A percentile compares a stretch with the other conserved stretches of the same genome.
These are phyloP conservation scores for Martes flavigula DNA, from an alignment of 2,797 vertebrate species.

Conservation along the genomic window DNA sequence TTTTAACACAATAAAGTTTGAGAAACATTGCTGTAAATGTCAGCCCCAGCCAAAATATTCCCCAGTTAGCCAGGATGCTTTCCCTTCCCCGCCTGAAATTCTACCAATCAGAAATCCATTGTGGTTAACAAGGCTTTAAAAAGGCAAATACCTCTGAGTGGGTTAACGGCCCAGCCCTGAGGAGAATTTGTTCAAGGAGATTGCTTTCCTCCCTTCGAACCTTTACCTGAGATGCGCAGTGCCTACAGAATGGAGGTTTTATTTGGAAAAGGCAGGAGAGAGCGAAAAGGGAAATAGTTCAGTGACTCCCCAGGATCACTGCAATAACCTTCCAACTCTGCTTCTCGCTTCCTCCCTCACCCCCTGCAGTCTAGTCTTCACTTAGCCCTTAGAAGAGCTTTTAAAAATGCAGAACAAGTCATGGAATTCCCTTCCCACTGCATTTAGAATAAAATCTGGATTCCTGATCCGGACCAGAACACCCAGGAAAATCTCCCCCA, in stretches of 20 bases:
- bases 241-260: neutral
- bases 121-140: slow-evolving; percentile 28
- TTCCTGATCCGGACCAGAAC: neutral
- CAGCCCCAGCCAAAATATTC: neutral
- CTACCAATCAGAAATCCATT: neutral
- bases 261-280: neutral
- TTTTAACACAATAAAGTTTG: neutral
- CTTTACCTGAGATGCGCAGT: neutral
- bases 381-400: neutral
- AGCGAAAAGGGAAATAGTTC: neutral
- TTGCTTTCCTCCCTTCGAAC: neutral
- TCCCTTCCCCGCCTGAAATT: neutral
- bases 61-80: neutral
- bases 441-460: neutral
- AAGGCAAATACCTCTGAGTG: neutral
- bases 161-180: neutral
- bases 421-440: neutral
- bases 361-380: neutral
- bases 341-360: neutral
- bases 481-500: neutral
- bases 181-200: neutral
- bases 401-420: neutral
- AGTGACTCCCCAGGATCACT: neutral
- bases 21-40: neutral
- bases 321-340: neutral